A percentile compares a stretch with the other conserved stretches of the same genome.
Evolutionary conservation across 2,797 vertebrate genomes (phyloP).

Genomic region (Synanceia verrucosa): DNA sequence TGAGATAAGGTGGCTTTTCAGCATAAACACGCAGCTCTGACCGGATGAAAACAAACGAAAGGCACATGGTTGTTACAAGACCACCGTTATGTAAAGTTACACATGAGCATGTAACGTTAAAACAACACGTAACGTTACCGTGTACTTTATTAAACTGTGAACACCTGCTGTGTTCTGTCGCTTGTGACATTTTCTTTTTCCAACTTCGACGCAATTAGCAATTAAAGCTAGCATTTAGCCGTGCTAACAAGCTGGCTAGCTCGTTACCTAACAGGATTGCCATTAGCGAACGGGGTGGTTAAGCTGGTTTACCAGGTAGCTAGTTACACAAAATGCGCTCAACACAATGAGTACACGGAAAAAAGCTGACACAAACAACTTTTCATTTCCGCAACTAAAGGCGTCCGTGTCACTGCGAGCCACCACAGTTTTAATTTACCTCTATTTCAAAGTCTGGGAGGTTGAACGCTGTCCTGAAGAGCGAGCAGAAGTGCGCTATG

Average conservation of each 20-base stretch:
- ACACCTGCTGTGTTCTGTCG: no score
- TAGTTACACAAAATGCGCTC: constrained; percentile 12
- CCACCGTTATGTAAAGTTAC: constrained; percentile 21
- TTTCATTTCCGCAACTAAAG: constrained; percentile 55
- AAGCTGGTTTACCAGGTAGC: constrained; percentile 56
- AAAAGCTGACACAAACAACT: constrained; percentile 77
- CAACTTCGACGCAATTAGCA: constrained; percentile 2
- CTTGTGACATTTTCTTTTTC: neutral
- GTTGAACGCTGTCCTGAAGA: constrained; percentile 96
- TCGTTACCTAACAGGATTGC: constrained; percentile 64
- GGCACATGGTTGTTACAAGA: constrained; percentile 62
- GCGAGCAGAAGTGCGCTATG: constrained; percentile 98
- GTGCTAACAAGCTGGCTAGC: constrained; percentile 47
- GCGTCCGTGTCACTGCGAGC: neutral
- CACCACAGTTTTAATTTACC: constrained; percentile 79
- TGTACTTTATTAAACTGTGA: neutral
- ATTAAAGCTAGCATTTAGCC: constrained; percentile 18
- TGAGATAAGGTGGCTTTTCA: neutral
- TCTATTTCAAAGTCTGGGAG: constrained; percentile 98
- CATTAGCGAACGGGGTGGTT: constrained; percentile 53
- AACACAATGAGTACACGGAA: neutral
- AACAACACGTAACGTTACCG: neutral
- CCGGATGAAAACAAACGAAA: constrained; percentile 72
- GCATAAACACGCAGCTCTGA: constrained; percentile 29
- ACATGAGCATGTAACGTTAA: neutral